These are phyloP conservation scores for Ectemnius lituratus DNA, from an alignment of 2,888 invertebrate species.

Conservation along the genomic window DNA sequence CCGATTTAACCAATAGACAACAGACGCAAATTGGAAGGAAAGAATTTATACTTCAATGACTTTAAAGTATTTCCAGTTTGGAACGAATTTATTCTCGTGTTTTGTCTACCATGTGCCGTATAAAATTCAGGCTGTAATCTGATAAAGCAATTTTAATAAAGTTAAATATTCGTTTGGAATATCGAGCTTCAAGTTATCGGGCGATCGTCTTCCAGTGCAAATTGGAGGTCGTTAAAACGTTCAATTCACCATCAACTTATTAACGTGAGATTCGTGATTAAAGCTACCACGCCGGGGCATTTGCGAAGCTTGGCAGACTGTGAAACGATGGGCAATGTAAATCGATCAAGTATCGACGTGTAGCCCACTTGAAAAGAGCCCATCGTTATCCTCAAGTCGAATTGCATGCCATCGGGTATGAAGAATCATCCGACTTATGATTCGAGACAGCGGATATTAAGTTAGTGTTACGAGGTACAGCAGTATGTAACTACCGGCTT, in stretches of 20 bases:
- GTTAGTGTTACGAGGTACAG: conserved; percentile 8
- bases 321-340: too few species aligned
- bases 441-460: too few species aligned
- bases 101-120: not conserved
- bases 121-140: not conserved
- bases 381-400: too few species aligned
- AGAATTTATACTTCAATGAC: not conserved
- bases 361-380: too few species aligned
- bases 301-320: too few species aligned
- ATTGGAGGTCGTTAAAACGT: conserved; percentile 7
- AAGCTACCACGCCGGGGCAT: too few species aligned
- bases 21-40: not conserved
- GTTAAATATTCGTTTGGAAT: conserved; percentile 34
- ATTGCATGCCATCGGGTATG: too few species aligned
- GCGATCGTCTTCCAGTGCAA: conserved; percentile 19
- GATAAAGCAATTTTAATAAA: conserved; percentile 25
- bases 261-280: not conserved
- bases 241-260: conserved; percentile 2
- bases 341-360: too few species aligned
- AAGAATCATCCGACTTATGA: too few species aligned
- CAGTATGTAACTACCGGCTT: not conserved
- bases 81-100: not conserved
- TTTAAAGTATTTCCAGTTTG: too few species aligned
- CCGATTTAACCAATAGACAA: not conserved
- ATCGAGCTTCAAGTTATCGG: conserved; percentile 13